Percentiles rank a stretch among this genome's conserved stretches.
phyloP scores from a whole-genome alignment of 2,113 vertebrate genomes.

The Crotalus helleri region DNA sequence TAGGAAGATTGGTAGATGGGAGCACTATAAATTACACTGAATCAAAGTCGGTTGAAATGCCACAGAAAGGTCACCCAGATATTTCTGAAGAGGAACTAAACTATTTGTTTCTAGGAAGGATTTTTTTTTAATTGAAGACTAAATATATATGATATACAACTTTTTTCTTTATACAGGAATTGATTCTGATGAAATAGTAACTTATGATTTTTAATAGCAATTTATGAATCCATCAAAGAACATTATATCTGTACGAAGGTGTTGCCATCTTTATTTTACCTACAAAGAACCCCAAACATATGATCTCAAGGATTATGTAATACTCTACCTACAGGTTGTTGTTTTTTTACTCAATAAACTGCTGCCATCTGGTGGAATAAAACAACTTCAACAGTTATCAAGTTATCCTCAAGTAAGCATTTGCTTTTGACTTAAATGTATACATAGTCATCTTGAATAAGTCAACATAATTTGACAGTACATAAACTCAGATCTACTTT shows the following conservation, averaged over 20 bases:
- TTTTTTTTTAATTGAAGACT: background rate
- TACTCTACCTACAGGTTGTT: background rate
- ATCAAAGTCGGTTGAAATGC: background rate
- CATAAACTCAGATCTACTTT: background rate
- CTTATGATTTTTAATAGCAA: background rate
- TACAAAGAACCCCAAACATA: too few relatives aligned
- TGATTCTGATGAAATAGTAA: background rate
- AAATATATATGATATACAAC: background rate
- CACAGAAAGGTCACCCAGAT: background rate
- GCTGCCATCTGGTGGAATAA: constrained; percentile 22
- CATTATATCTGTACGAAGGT: background rate
- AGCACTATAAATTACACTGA: background rate
- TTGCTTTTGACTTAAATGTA: too few relatives aligned
- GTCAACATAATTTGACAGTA: background rate
- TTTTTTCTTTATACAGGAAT: background rate
- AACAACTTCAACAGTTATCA: background rate
- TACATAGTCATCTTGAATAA: too few relatives aligned
- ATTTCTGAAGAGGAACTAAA: background rate
- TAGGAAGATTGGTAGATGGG: background rate
- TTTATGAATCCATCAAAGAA: background rate
- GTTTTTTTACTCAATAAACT: background rate
- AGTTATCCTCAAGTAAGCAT: too few relatives aligned
- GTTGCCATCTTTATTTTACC: background rate
- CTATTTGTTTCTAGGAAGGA: background rate
- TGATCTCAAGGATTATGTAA: background rate